Percentiles rank a stretch among this genome's conserved stretches.
These are phyloP conservation scores for Lepisosteus oculatus DNA, from an alignment of 2,113 vertebrate genomes.

Conservation along the genomic window DNA sequence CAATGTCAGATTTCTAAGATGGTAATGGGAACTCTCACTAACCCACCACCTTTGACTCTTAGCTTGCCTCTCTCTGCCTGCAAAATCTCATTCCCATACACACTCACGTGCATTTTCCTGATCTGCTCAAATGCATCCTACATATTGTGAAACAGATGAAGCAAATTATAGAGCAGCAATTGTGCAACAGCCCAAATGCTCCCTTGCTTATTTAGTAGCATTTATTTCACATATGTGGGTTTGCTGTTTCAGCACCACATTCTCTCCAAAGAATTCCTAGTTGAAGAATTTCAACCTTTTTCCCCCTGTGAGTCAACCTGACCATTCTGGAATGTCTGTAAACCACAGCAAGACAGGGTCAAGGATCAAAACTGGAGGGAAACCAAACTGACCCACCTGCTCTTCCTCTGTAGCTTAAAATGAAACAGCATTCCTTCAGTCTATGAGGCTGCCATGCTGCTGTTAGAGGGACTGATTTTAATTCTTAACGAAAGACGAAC, in stretches of 20 bases:
- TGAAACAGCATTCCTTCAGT: conserved; percentile 40
- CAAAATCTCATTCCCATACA: no score
- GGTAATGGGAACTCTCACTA: no score
- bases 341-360: not conserved
- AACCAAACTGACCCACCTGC: not conserved
- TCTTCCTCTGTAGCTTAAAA: not conserved
- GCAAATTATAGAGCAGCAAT: conserved; percentile 9
- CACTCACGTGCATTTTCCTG: no score
- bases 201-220: not conserved
- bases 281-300: no score
- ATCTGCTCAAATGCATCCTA: not conserved
- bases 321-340: not conserved
- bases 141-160: conserved; percentile 9
- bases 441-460: conserved; percentile 17
- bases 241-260: conserved; percentile 8
- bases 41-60: no score
- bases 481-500: conserved; percentile 45
- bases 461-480: not conserved
- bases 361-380: not conserved
- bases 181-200: not conserved
- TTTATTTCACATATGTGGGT: conserved; percentile 9
- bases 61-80: no score
- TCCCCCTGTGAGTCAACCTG: no score
- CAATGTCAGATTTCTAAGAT: no score
- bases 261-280: conserved; percentile 2